These are phyloP conservation scores for Ostrea denselamellosa DNA, from an alignment of 1,140 invertebrate genomes.

Conservation along the genomic window DNA sequence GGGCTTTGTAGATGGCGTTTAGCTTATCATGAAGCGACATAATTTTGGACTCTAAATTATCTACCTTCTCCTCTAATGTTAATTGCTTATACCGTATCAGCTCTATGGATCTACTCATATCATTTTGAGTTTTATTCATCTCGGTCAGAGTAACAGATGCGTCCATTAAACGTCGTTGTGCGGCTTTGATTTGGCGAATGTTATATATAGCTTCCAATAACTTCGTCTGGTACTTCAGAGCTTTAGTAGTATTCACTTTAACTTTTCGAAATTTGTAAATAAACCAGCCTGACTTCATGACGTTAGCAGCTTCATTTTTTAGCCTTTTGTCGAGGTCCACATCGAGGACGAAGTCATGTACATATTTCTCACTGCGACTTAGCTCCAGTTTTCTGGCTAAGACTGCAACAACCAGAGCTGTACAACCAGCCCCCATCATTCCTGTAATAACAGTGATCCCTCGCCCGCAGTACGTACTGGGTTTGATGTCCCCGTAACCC, in stretches of 20 bases:
- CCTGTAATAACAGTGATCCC: constrained; percentile 77
- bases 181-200: constrained; percentile 75
- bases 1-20: constrained; percentile 46
- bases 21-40: constrained; percentile 52
- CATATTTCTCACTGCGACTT: constrained; percentile 76
- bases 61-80: constrained; percentile 68
- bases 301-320: constrained; percentile 77
- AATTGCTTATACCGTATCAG: constrained; percentile 63
- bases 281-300: constrained; percentile 76
- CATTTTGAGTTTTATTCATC: constrained; percentile 69
- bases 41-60: constrained; percentile 56
- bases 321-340: constrained; percentile 74
- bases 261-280: constrained; percentile 70
- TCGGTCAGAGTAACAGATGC: constrained; percentile 74
- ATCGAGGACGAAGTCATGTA: constrained; percentile 78
- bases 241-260: constrained; percentile 47
- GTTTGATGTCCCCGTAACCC: constrained; percentile 79
- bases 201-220: constrained; percentile 74
- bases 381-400: constrained; percentile 77
- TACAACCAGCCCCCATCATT: constrained; percentile 77
- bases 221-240: constrained; percentile 68
- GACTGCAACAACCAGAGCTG: constrained; percentile 78
- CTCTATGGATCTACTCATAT: constrained; percentile 57
- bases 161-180: constrained; percentile 72
- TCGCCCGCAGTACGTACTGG: constrained; percentile 77